Conservation (phyloP, 2,797 vertebrate species). For the Coracias cyanogaster region DNA sequence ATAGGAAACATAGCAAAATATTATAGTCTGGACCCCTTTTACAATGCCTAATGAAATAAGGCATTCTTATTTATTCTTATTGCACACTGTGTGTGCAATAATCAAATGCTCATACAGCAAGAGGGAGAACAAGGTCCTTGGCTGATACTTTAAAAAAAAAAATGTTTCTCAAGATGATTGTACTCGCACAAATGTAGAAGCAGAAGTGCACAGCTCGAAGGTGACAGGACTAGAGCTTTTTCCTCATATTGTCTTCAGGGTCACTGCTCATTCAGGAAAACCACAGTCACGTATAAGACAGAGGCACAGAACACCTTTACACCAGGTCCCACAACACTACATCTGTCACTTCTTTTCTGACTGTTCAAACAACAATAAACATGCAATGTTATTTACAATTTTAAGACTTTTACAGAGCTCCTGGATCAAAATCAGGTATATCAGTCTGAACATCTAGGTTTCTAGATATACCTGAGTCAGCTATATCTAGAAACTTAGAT, state of each 20-base stretch:
- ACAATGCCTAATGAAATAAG: not conserved
- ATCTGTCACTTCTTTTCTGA: not conserved
- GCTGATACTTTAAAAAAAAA: not conserved
- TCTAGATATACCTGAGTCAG: no score
- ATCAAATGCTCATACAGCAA: not conserved
- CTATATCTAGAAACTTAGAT: no score
- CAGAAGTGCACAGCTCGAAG: not conserved
- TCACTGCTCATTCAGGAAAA: not conserved
- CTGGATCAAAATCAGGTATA: not conserved
- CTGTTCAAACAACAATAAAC: not conserved
- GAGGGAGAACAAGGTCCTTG: not conserved
- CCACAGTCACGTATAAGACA: not conserved
- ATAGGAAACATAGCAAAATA: not conserved
- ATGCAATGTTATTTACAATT: not conserved
- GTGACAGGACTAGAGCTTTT: not conserved
- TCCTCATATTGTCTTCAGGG: not conserved
- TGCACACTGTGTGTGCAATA: not conserved
- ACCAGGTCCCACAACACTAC: accelerated
- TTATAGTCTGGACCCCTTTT: not conserved
- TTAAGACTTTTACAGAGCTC: not conserved
- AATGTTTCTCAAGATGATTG: not conserved
- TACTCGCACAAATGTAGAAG: not conserved
- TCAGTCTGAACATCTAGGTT: no score
- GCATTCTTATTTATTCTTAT: no score
- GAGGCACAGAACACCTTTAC: not conserved